Conservation (phyloP, 2,888 invertebrate genomes). For the Rhagium mordax region DNA sequence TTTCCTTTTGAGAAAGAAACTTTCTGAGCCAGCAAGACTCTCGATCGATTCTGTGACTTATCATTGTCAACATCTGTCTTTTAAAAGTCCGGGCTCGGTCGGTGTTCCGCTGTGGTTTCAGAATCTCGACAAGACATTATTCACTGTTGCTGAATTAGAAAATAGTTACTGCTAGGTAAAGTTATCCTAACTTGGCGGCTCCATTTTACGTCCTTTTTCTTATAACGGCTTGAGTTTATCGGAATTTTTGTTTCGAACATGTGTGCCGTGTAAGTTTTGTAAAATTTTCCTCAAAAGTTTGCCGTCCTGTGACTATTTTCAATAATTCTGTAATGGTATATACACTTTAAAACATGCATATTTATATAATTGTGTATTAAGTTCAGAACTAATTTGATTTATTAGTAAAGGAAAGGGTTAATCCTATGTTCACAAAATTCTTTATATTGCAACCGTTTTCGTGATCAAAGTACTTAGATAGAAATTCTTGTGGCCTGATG, state of each 20-base stretch:
- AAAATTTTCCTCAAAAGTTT: background rate
- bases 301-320: background rate
- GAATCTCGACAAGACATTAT: slow-evolving; percentile 51
- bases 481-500: no score
- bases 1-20: slow-evolving; percentile 31
- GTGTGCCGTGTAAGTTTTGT: background rate
- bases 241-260: slow-evolving; percentile 7
- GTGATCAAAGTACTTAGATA: no score
- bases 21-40: slow-evolving; percentile 24
- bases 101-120: slow-evolving; percentile 44
- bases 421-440: no score
- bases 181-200: slow-evolving; percentile 23
- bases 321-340: background rate
- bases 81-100: slow-evolving; percentile 45
- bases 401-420: no score
- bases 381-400: no score
- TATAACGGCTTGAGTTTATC: slow-evolving; percentile 14
- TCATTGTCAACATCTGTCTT: slow-evolving; percentile 54
- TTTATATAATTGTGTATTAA: no score
- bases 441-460: no score
- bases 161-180: slow-evolving; percentile 50
- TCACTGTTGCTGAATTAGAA: slow-evolving; percentile 55
- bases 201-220: slow-evolving; percentile 9
- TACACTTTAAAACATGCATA: no score
- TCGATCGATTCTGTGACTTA: slow-evolving; percentile 46